phyloP scores from a whole-genome alignment of 2,888 invertebrate genomes.

The Zygogramma bicolorata region DNA sequence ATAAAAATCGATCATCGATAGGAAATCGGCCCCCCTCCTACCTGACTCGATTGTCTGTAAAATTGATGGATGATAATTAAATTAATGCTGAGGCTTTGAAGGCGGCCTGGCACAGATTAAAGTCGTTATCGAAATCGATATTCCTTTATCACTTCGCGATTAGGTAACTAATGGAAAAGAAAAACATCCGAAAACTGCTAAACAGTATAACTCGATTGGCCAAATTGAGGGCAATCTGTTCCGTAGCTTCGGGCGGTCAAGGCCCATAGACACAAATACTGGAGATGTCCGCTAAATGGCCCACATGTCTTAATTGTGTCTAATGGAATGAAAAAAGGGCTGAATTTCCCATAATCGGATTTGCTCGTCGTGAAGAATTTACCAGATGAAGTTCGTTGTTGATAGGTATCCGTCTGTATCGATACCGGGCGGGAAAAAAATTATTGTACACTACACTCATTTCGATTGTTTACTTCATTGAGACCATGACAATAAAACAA shows the following conservation, averaged over 20 bases:
- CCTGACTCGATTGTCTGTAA: slow-evolving; percentile 1
- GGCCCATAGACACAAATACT: background rate
- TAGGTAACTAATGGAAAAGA: background rate
- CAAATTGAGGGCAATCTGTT: background rate
- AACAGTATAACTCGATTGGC: background rate
- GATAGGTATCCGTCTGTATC: background rate
- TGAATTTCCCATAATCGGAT: background rate
- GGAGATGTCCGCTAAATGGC: background rate
- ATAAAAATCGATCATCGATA: slow-evolving; percentile 11
- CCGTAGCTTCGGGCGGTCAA: background rate
- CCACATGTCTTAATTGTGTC: background rate
- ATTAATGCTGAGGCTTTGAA: slow-evolving; percentile 5
- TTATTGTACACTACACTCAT: background rate
- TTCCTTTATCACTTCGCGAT: background rate
- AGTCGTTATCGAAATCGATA: background rate
- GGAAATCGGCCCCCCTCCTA: background rate
- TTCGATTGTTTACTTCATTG: too few species aligned
- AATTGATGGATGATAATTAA: slow-evolving; percentile 11
- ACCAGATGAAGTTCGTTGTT: background rate
- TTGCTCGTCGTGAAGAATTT: background rate
- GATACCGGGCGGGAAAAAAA: background rate
- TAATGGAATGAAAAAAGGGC: background rate
- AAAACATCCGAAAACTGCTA: background rate
- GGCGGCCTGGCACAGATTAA: background rate
- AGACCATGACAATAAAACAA: too few species aligned